Conservation (phyloP, 2,797 vertebrate genomes). For the Oreonectes daqikongensis region DNA sequence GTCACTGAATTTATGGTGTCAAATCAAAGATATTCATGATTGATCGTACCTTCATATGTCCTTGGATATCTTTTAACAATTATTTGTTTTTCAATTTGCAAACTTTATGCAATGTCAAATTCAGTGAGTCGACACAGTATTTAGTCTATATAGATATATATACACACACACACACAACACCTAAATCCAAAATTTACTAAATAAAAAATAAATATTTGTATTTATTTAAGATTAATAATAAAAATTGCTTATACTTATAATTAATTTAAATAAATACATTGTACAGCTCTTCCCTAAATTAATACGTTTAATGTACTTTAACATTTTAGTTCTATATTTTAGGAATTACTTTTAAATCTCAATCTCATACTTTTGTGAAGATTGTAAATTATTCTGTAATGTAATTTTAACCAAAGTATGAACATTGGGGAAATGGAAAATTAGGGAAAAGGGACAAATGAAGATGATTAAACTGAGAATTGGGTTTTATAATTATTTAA, state of each 20-base stretch:
- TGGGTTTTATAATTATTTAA: too few species aligned
- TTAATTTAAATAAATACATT: too few species aligned
- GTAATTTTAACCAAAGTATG: conserved; percentile 43
- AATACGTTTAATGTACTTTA: conserved; percentile 39
- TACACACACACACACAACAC: neutral
- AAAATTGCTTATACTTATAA: too few species aligned
- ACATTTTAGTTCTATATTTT: neutral
- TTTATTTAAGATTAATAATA: too few species aligned
- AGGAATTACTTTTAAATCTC: conserved; percentile 37
- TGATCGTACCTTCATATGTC: conserved; percentile 31
- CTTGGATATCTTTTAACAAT: neutral
- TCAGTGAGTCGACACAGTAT: neutral
- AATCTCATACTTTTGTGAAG: neutral
- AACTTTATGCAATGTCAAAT: too few species aligned
- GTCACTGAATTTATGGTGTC: conserved; percentile 22
- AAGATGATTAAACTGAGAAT: conserved; percentile 32
- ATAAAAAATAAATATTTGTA: too few species aligned
- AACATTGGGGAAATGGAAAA: conserved; percentile 5
- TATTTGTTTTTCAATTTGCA: conserved; percentile 41
- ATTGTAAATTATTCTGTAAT: too few species aligned
- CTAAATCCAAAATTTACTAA: neutral
- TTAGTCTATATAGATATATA: neutral
- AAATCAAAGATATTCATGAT: conserved; percentile 55
- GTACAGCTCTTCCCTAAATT: too few species aligned
- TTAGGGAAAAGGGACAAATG: conserved; percentile 13